Conservation (phyloP, 2,888 invertebrate genomes). For the Scaptomyza parva region DNA sequence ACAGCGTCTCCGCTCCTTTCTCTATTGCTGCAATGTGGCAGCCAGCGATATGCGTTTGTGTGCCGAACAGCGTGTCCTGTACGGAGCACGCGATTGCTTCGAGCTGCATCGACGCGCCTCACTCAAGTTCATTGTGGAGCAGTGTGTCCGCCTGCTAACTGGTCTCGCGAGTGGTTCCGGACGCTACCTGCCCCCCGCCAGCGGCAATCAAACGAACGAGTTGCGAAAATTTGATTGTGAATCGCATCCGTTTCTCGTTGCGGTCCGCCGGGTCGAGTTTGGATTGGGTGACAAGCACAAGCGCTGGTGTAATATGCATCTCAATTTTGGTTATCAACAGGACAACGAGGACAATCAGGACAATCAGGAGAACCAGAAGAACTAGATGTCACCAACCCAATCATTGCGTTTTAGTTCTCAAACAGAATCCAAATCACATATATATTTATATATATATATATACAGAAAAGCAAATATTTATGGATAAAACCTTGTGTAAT, state of each 20-base stretch:
- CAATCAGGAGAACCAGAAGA: background rate
- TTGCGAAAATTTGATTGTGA: constrained; percentile 79
- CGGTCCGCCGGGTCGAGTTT: constrained; percentile 81
- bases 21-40: constrained; percentile 84
- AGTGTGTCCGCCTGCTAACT: constrained; percentile 76
- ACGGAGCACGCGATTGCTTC: constrained; percentile 83
- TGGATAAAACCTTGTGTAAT: constrained; percentile 13
- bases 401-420: constrained; percentile 39
- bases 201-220: constrained; percentile 61
- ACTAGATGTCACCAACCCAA: constrained; percentile 4
- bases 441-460: constrained; percentile 6
- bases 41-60: constrained; percentile 84
- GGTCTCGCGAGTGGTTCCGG: constrained; percentile 66
- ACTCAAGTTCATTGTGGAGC: constrained; percentile 83
- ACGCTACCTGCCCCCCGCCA: constrained; percentile 59
- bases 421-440: constrained; percentile 40
- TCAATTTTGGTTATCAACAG: constrained; percentile 76
- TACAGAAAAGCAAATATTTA: constrained; percentile 5
- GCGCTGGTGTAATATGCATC: constrained; percentile 83
- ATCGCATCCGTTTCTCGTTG: constrained; percentile 80
- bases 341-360: too few species aligned
- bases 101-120: constrained; percentile 84
- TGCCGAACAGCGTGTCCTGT: constrained; percentile 82
- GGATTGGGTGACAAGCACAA: constrained; percentile 81
- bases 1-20: constrained; percentile 81